Evolutionary conservation across 2,888 invertebrate species (phyloP), one percentile per base, ranked within the genome.

Genomic region (Herminia tarsipennalis): DNA sequence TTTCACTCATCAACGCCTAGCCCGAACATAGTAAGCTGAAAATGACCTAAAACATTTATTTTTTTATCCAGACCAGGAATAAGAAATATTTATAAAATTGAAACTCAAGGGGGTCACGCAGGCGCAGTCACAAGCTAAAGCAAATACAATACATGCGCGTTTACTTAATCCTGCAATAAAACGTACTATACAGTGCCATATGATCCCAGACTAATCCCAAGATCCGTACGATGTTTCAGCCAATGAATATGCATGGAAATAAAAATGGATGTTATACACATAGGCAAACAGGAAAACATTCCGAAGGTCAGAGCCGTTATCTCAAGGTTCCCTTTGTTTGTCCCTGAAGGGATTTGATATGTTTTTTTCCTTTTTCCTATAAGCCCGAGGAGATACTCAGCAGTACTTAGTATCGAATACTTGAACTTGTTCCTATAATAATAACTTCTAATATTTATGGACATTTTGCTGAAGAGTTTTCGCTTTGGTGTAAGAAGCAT

Each of bases 261-360:
- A 29, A 45, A 44, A 45, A 33, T 39, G 17, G 28, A 22, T 33
- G 9, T 25, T 24, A 39, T 34, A 10, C 18, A 20, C 18, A 29
- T 22, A 34, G 13, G 27, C 9, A 35, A 50, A 53, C 37, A 53
- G 47, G 56, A 61, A 61, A 65, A 65, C 8, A 30, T 43, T 13
- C 9, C 37, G 44, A 65, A 53, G 66, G 36, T 32, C 40, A 34
- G 16, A 5, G 10, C 24, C 28, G 29, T 44, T 48, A 65, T 56
- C 50, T 53, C 54, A 60, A 64, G 62, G 61, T n/a, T 20, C 18
- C n/a, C 0, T 0, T 13, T 39, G 8, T 32, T 30, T 61, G 47
- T 22, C 49, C 57, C 13, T 53, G 40, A 46, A 48, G 44, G 36
- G 17, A 53, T 53, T 41, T 36, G 33, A 46, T 51, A 44, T 34